These are phyloP conservation scores for Cephalopterus ornatus DNA, from an alignment of 2,113 vertebrate genomes.

Conservation along the genomic window DNA sequence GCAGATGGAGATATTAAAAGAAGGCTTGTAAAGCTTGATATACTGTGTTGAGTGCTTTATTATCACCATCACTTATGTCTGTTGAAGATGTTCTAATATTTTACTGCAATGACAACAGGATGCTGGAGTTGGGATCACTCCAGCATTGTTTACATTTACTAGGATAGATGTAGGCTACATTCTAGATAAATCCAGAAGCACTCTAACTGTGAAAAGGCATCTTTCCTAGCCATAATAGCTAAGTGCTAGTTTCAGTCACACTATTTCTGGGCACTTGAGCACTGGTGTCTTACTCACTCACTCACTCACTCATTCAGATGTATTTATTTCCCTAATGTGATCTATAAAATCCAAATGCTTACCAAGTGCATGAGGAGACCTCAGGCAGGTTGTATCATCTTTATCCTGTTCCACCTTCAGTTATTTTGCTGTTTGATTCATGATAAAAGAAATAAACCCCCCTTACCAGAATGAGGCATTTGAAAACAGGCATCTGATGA, in stretches of 20 bases:
- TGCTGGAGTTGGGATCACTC: background rate
- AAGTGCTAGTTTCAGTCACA: background rate
- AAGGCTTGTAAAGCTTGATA: background rate
- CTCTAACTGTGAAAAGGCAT: background rate
- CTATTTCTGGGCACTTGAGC: background rate
- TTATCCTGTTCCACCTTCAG: slow-evolving; percentile 25
- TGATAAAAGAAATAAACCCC: background rate
- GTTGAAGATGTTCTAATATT: background rate
- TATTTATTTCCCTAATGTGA: background rate
- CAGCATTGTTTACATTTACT: background rate
- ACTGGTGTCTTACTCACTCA: background rate
- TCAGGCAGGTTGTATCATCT: slow-evolving; percentile 14
- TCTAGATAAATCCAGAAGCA: background rate
- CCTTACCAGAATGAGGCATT: background rate
- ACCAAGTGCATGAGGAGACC: background rate
- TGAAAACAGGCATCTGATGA: background rate
- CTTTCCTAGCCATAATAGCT: background rate
- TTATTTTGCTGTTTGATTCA: slow-evolving; percentile 6
- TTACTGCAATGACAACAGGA: background rate
- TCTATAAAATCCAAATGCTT: background rate
- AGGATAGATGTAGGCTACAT: background rate
- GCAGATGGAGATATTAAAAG: background rate
- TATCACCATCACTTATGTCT: background rate
- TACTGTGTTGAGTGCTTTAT: background rate
- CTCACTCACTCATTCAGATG: background rate